A percentile compares a stretch with the other conserved stretches of the same genome.
These are phyloP conservation scores for Mimas tiliae DNA, from an alignment of 2,888 invertebrate species.

Conservation along the genomic window DNA sequence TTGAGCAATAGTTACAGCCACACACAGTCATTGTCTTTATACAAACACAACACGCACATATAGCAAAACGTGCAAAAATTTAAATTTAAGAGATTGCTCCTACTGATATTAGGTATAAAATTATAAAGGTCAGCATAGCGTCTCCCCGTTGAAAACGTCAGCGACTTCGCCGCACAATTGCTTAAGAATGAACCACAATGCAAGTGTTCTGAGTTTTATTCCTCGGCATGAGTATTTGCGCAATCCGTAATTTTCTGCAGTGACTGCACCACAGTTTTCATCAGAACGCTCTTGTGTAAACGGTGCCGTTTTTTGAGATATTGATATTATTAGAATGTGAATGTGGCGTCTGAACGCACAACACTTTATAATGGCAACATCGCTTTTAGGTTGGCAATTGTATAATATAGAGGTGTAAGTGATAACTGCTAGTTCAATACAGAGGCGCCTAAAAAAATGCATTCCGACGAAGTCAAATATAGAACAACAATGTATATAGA, in stretches of 20 bases:
- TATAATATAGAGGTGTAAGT: too few relatives aligned
- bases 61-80: too few relatives aligned
- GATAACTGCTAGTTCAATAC: too few relatives aligned
- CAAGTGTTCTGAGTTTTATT: conserved; percentile 23
- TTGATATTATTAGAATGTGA: not conserved
- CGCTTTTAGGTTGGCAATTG: too few relatives aligned
- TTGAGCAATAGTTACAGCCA: too few relatives aligned
- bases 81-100: not conserved
- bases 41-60: too few relatives aligned
- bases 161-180: conserved; percentile 13
- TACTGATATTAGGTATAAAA: not conserved
- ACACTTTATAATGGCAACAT: too few relatives aligned
- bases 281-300: conserved; percentile 3
- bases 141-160: conserved; percentile 2
- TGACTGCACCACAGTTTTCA: conserved; percentile 6
- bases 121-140: not conserved
- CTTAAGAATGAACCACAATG: conserved; percentile 24
- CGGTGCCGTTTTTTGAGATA: not conserved
- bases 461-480: too few relatives aligned
- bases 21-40: too few relatives aligned
- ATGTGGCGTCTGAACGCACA: too few relatives aligned
- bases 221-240: not conserved
- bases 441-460: too few relatives aligned
- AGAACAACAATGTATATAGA: too few relatives aligned
- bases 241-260: conserved; percentile 13